Base-by-base conservation (phyloP, 2,888 invertebrate genomes). In the Dysmachus trigonus region DNA sequence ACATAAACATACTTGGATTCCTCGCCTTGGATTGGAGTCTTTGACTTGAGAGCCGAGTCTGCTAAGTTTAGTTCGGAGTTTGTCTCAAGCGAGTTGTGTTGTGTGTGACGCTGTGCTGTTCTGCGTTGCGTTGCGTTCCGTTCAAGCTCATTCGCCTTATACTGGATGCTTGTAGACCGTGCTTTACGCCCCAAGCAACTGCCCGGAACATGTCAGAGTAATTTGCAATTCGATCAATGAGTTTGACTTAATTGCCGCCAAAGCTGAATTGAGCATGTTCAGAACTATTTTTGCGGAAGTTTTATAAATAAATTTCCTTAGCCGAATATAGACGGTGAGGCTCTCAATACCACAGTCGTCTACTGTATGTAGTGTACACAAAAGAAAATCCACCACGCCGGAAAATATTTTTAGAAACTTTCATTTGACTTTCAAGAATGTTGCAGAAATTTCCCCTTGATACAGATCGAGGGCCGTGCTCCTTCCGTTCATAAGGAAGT, bases 141-240 rank as follows among this genome's bases (percentile, higher is more conserved):
- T 72, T 72, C 83, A 38, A 77, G 18, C 41, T 18, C 35, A 30
- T 27, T 15, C 18, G 35, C 2, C 35, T 82, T 30, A 18, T n/a
- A 38, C 35, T 72, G 38, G 72, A 35, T 72, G 72, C 30, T n/a
- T 15, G 5, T 71, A 72, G 38, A 41, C 15, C 81, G 81, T 35
- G 81, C 18, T 81, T 81, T 30, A 47, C 15, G 18, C 22, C 30
- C 13, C 51, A 35, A 53, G 33, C 62, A 81, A 81, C 33, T 51
- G 31, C 79, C 41, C 15, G 53, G 22, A 22, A 53, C 22, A 76
- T 22, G 38, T 81, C 13, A 13, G 33, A 85, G 33, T 76, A 85
- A 85, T 76, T 85, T 85, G 74, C 76, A 77, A 85, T 85, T 85
- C 76, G 85, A 85, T 85, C 85, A 77, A 85, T 85, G 85, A 85